Conservation (phyloP, 2,113 vertebrate species). For the Nesogale talazaci region DNA sequence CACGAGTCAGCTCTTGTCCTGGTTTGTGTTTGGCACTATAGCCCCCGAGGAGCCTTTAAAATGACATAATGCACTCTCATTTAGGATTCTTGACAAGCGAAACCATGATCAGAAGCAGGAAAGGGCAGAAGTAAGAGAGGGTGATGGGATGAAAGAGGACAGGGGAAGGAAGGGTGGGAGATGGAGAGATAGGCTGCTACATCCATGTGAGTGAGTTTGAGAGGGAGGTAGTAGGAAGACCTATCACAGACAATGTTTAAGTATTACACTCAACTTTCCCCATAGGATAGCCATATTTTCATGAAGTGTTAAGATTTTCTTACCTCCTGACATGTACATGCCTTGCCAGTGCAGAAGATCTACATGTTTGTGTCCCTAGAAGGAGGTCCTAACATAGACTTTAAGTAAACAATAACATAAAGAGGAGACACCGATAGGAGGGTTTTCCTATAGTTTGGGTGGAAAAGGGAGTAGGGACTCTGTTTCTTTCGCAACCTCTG, state of each 20-base stretch:
- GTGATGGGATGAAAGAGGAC: neutral
- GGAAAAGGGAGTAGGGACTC: neutral
- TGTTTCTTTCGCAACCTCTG: neutral
- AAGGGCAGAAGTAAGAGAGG: neutral
- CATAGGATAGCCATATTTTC: neutral
- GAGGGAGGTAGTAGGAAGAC: neutral
- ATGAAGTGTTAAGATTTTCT: neutral
- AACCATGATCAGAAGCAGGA: neutral
- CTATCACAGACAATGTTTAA: neutral
- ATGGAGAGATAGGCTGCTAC: too few species aligned
- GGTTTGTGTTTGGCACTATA: neutral
- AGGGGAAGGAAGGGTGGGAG: neutral
- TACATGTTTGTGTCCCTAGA: neutral
- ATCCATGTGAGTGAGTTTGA: neutral
- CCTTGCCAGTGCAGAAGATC: neutral
- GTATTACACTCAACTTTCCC: neutral
- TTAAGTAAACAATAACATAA: neutral
- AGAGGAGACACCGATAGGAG: neutral
- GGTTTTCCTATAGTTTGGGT: neutral
- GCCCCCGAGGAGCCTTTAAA: constrained; percentile 30
- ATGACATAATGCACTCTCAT: constrained; percentile 32
- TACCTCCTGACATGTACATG: neutral
- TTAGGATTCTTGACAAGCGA: neutral
- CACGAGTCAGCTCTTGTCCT: constrained; percentile 40
- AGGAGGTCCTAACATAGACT: neutral